These are phyloP conservation scores for Nettapus auritus DNA, from an alignment of 2,113 vertebrate species.

Conservation along the genomic window DNA sequence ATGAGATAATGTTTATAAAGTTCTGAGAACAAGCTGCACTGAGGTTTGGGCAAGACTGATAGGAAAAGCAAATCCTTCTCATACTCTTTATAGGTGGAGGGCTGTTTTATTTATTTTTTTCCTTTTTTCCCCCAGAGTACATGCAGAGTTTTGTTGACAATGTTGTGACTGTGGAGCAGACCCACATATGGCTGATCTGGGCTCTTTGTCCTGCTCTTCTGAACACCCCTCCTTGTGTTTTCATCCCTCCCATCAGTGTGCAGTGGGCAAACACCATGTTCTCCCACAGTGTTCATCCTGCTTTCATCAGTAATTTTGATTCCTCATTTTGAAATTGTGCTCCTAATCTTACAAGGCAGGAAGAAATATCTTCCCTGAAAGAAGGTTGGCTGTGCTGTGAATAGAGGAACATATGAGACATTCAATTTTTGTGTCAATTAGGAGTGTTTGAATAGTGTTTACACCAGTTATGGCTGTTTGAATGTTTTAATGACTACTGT, in stretches of 20 bases:
- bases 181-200: neutral
- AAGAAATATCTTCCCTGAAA: neutral
- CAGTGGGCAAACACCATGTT: neutral
- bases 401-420: neutral
- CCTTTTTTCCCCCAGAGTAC: neutral
- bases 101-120: neutral
- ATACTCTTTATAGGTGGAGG: neutral
- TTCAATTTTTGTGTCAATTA: neutral
- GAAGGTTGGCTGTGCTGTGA: neutral
- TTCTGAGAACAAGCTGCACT: neutral
- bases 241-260: neutral
- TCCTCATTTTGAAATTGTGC: neutral
- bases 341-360: neutral
- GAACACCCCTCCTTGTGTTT: accelerated
- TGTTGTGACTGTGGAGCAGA: neutral
- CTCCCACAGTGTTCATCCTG: accelerated
- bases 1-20: neutral
- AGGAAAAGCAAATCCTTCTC: neutral
- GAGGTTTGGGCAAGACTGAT: neutral
- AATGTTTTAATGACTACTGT: neutral
- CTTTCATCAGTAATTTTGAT: neutral
- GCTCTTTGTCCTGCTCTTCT: neutral
- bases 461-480: neutral
- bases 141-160: neutral
- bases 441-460: neutral